Conservation (phyloP, 2,797 vertebrate genomes). For the Petrocephalus schoutedeni region DNA sequence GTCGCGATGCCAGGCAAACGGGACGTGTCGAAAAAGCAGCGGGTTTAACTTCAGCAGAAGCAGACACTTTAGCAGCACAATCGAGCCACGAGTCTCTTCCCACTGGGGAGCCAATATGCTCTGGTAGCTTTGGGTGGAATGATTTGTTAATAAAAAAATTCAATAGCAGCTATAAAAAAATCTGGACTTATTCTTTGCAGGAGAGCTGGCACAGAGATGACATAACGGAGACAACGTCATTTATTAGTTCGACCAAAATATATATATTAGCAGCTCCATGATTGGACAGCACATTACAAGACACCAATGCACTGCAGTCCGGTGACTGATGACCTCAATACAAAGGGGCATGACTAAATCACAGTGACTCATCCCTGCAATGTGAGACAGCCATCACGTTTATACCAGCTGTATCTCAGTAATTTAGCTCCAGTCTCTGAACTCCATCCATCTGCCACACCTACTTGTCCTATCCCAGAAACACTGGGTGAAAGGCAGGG, state of each 20-base stretch:
- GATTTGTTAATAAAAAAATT: neutral
- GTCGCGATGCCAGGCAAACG: neutral
- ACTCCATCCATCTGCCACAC: neutral
- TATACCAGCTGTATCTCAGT: neutral
- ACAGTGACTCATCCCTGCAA: neutral
- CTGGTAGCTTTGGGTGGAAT: neutral
- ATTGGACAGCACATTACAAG: neutral
- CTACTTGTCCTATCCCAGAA: neutral
- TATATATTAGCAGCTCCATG: neutral
- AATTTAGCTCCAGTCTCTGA: conserved; percentile 46
- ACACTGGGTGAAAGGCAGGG: neutral
- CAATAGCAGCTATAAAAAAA: neutral
- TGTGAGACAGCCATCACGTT: neutral
- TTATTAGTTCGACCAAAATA: neutral
- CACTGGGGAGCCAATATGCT: neutral
- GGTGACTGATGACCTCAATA: neutral
- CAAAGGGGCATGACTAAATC: neutral
- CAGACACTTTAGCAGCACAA: neutral
- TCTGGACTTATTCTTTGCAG: neutral
- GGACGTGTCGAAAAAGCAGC: neutral
- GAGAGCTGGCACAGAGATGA: neutral
- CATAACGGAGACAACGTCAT: neutral
- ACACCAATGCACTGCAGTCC: neutral
- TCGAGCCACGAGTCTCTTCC: neutral
- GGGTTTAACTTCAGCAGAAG: neutral